Evolutionary conservation across 2,888 invertebrate genomes (phyloP).

Genomic region (Noctuana brunneofusca): DNA sequence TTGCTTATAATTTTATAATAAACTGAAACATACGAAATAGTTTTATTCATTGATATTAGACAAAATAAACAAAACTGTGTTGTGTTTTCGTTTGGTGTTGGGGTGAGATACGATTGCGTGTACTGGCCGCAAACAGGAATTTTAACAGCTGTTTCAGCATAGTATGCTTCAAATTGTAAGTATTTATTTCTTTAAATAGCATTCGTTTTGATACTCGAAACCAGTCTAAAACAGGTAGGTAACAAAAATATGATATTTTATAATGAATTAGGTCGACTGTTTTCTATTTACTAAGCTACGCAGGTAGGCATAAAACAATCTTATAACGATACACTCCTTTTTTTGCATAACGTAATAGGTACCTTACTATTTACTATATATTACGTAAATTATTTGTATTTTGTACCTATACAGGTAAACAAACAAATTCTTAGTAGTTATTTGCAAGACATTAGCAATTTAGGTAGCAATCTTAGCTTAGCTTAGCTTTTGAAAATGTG

Average conservation of each 20-base stretch:
- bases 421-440: too few species aligned
- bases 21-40: constrained; percentile 19
- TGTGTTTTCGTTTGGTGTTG: constrained; percentile 68
- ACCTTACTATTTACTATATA: too few species aligned
- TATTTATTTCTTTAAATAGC: constrained; percentile 40
- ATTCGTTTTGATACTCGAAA: not conserved
- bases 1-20: constrained; percentile 22
- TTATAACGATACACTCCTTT: too few species aligned
- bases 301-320: too few species aligned
- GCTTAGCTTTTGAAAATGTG: too few species aligned
- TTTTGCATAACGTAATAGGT: too few species aligned
- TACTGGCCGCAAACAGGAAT: constrained; percentile 52
- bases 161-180: constrained; percentile 78
- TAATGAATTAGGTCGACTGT: not conserved
- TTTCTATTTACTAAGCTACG: not conserved
- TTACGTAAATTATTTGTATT: too few species aligned
- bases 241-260: not conserved
- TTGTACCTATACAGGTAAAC: too few species aligned
- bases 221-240: too few species aligned
- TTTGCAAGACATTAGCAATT: too few species aligned
- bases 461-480: too few species aligned
- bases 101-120: constrained; percentile 50
- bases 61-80: constrained; percentile 59
- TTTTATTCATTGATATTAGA: constrained; percentile 43
- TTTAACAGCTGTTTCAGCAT: constrained; percentile 71